Percentiles rank a stretch among this genome's conserved stretches.
phyloP scores from a whole-genome alignment of 2,888 invertebrate genomes.

The Euplexia lucipara region DNA sequence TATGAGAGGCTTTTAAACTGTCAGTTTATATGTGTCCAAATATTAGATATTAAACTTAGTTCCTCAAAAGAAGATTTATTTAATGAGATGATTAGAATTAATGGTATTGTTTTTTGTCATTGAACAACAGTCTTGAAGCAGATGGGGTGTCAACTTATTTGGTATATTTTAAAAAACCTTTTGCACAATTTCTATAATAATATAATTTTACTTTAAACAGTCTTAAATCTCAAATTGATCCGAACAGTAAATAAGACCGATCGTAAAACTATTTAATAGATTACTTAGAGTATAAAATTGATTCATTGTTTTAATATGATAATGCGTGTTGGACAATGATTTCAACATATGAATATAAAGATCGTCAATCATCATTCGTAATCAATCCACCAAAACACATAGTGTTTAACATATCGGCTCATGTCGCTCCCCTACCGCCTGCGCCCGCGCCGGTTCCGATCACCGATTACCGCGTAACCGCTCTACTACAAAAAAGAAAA shows the following conservation, averaged over 20 bases:
- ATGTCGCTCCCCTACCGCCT: background rate
- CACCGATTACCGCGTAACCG: conserved; percentile 11
- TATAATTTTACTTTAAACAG: conserved; percentile 38
- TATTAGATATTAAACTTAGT: conserved; percentile 43
- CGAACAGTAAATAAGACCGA: conserved; percentile 61
- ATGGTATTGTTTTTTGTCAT: conserved; percentile 27
- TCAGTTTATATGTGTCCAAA: conserved; percentile 49
- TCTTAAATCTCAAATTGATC: conserved; percentile 63
- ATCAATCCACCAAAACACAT: conserved; percentile 58
- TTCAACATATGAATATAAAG: conserved; percentile 61
- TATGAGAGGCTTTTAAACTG: conserved; percentile 59
- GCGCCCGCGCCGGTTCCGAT: conserved; percentile 13
- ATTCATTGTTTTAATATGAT: conserved; percentile 69
- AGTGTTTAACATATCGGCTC: conserved; percentile 22
- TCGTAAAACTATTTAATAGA: conserved; percentile 64
- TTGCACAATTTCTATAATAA: conserved; percentile 33
- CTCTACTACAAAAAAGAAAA: conserved; percentile 44
- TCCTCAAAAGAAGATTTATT: conserved; percentile 51
- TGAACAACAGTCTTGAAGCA: conserved; percentile 21
- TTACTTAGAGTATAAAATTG: conserved; percentile 63
- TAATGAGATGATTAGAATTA: conserved; percentile 37
- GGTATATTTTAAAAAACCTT: background rate
- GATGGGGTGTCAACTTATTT: conserved; percentile 21
- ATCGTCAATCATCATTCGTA: conserved; percentile 63
- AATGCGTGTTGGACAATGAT: conserved; percentile 62